These are phyloP conservation scores for Ellobius talpinus DNA, from an alignment of 2,113 vertebrate genomes.

Conservation along the genomic window DNA sequence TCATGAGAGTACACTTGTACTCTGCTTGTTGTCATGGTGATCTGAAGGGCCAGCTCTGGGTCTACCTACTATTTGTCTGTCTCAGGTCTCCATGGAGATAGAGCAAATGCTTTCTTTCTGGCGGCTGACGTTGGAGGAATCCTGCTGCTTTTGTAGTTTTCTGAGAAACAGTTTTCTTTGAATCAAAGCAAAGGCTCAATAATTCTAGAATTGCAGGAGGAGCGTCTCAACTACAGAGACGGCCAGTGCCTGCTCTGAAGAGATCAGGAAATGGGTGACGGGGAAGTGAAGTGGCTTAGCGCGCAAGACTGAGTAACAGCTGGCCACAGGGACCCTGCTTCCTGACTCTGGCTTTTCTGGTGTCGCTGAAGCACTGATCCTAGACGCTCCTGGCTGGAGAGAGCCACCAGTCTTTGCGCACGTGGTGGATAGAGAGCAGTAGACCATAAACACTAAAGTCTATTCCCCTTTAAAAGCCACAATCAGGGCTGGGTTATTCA, in stretches of 20 bases:
- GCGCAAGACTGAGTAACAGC: no score
- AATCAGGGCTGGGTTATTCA: not conserved
- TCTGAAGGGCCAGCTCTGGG: not conserved
- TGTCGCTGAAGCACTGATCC: not conserved
- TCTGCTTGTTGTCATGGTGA: not conserved
- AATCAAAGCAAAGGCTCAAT: conserved; percentile 38
- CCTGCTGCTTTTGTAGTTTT: not conserved
- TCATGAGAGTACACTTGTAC: not conserved
- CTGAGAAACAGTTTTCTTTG: conserved; percentile 17
- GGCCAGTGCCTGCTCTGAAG: not conserved
- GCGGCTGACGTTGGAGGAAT: not conserved
- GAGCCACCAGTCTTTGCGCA: not conserved
- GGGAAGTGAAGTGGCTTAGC: not conserved
- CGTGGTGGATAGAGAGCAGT: not conserved
- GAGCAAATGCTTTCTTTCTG: not conserved
- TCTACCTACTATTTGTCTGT: not conserved
- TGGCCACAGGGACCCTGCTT: accelerated
- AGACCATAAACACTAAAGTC: not conserved
- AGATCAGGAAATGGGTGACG: not conserved
- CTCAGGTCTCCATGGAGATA: not conserved
- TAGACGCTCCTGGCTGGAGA: no score
- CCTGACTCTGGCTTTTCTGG: not conserved
- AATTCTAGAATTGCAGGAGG: not conserved
- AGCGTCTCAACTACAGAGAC: not conserved
- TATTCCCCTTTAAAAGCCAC: not conserved